These are phyloP conservation scores for Agraylea sexmaculata DNA, from an alignment of 1,140 invertebrate genomes.

Conservation along the genomic window DNA sequence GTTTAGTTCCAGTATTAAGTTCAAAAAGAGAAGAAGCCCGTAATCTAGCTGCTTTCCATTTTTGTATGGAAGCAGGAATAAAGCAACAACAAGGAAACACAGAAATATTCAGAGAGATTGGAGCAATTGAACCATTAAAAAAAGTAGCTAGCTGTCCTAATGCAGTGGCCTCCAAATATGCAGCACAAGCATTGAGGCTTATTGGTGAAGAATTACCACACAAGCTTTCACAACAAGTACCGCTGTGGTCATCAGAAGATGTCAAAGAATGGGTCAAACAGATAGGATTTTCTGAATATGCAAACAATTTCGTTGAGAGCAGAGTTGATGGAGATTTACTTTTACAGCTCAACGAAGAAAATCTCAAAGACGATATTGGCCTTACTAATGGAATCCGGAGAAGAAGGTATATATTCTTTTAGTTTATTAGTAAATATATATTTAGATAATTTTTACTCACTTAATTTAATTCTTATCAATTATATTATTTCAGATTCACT, in stretches of 20 bases:
- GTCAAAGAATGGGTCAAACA: slow-evolving; percentile 97
- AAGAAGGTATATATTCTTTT: slow-evolving; percentile 48
- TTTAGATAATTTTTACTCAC: slow-evolving; percentile 5
- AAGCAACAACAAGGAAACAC: slow-evolving; percentile 94
- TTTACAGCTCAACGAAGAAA: slow-evolving; percentile 83
- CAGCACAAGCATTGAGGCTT: slow-evolving; percentile 85
- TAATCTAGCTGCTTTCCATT: slow-evolving; percentile 96
- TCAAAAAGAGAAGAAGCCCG: slow-evolving; percentile 93
- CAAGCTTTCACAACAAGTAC: slow-evolving; percentile 94
- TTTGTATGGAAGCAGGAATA: slow-evolving; percentile 98
- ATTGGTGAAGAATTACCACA: slow-evolving; percentile 96
- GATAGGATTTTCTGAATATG: slow-evolving; percentile 84
- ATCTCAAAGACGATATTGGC: slow-evolving; percentile 85
- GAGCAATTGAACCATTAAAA: slow-evolving; percentile 89
- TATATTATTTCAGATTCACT: slow-evolving; percentile 59
- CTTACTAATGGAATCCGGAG: slow-evolving; percentile 88
- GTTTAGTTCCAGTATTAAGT: slow-evolving; percentile 87
- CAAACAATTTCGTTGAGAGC: slow-evolving; percentile 75
- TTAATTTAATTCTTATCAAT: slow-evolving; percentile 7
- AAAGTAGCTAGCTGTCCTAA: slow-evolving; percentile 96
- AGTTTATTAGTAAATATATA: slow-evolving; percentile 1
- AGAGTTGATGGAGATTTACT: slow-evolving; percentile 96
- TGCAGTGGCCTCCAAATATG: slow-evolving; percentile 94
- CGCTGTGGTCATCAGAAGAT: slow-evolving; percentile 93
- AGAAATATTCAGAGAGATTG: slow-evolving; percentile 88